Evolutionary conservation across 2,888 invertebrate genomes (phyloP).

Genomic region (Heliconius hortense): DNA sequence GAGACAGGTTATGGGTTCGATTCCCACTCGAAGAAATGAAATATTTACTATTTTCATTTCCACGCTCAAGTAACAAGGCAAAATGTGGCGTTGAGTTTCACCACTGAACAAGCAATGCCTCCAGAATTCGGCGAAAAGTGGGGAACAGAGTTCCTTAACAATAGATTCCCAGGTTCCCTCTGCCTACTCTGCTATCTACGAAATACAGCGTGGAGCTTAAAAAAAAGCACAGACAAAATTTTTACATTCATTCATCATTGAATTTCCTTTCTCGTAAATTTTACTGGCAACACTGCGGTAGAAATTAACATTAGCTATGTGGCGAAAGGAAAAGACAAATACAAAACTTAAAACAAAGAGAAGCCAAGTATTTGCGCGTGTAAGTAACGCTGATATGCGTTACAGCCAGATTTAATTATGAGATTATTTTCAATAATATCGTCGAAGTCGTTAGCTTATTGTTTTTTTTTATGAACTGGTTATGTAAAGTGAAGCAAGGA

Average conservation of each 20-base stretch:
- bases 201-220: too few species aligned
- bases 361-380: slow-evolving; percentile 18
- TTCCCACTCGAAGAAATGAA: too few species aligned
- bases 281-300: slow-evolving; percentile 7
- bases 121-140: too few species aligned
- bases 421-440: slow-evolving; percentile 18
- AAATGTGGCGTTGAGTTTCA: not conserved
- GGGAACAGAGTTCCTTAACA: too few species aligned
- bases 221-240: too few species aligned
- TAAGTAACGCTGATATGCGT: slow-evolving; percentile 4
- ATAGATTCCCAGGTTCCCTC: too few species aligned
- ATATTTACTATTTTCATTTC: too few species aligned
- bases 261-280: slow-evolving; percentile 8
- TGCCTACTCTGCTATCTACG: too few species aligned
- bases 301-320: slow-evolving; percentile 12
- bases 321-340: slow-evolving; percentile 8
- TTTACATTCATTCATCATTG: not conserved
- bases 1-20: too few species aligned
- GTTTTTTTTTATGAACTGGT: not conserved
- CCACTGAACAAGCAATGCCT: too few species aligned
- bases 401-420: slow-evolving; percentile 15
- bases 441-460: not conserved
- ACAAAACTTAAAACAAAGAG: slow-evolving; percentile 4
- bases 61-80: not conserved
- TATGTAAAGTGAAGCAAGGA: not conserved